A percentile compares a stretch with the other conserved stretches of the same genome.
Conservation (phyloP, 1,140 invertebrate species). For the Spodoptera litura region DNA sequence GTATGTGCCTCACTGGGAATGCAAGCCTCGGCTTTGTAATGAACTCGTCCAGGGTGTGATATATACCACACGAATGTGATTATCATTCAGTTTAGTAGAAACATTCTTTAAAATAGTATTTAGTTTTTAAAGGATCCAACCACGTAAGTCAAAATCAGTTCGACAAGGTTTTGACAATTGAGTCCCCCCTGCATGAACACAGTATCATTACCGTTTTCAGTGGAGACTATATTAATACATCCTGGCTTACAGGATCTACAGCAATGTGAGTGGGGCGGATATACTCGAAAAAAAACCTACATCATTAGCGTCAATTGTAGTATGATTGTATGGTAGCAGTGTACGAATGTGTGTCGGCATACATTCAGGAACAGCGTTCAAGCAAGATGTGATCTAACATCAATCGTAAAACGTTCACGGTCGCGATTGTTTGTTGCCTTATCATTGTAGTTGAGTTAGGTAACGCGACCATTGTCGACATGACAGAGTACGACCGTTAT, state of each 20-base stretch:
- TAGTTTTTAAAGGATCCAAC: not conserved
- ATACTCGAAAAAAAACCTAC: slow-evolving; percentile 22
- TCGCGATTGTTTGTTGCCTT: slow-evolving; percentile 39
- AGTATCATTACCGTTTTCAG: slow-evolving; percentile 26
- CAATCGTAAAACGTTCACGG: slow-evolving; percentile 40
- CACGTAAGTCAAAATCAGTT: slow-evolving; percentile 8
- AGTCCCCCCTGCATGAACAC: slow-evolving; percentile 22
- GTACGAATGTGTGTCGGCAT: not conserved
- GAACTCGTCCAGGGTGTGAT: not conserved
- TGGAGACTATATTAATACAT: slow-evolving; percentile 40
- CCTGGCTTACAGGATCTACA: slow-evolving; percentile 36
- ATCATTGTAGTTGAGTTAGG: slow-evolving; percentile 50
- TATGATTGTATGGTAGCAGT: not conserved
- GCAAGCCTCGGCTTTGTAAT: slow-evolving; percentile 30
- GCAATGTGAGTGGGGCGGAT: slow-evolving; percentile 12
- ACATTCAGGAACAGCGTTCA: slow-evolving; percentile 11
- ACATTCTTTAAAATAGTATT: not conserved
- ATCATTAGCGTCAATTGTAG: slow-evolving; percentile 23
- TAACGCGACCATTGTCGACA: slow-evolving; percentile 59
- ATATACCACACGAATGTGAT: not conserved
- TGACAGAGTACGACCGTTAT: slow-evolving; percentile 66
- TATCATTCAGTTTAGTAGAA: slow-evolving; percentile 5
- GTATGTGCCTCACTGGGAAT: slow-evolving; percentile 34
- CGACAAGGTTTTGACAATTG: slow-evolving; percentile 16
- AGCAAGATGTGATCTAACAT: slow-evolving; percentile 39